Base-by-base conservation (phyloP, 1,140 invertebrate species). In the Sinonovacula constricta region DNA sequence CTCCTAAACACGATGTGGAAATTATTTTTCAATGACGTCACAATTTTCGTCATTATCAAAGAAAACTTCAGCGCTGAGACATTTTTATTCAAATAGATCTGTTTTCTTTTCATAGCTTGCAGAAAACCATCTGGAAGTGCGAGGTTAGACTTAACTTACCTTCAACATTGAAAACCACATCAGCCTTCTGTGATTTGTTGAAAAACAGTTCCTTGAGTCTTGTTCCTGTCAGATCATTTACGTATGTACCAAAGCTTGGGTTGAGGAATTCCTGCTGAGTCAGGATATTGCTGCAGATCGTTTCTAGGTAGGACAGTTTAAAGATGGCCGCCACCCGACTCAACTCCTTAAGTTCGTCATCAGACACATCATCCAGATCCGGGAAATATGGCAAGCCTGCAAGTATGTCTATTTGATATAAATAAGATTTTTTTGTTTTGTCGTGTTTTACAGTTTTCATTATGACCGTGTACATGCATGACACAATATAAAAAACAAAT, bases 161-260 rank as follows among this genome's bases (percentile, higher is more conserved):
- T 81, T 85, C 84, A n/a, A 90, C 80, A 24, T 75, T 66, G 60
- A 90, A 90, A 0, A 86, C 72, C 10, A 90, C 85, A 57, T 90
- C 88, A 36, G 88, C 79, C 28, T 60, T 63, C 3, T 76, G 62
- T 2, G 81, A 54, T 49, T 88, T 65, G 54, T 89, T 88, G n/a
- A 89, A 81, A 53, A 86, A 89, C 4, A 89, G 39, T 22, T 86
- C 36, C 71, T 90, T 90, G 81, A 90, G 85, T 54, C 71, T 81
- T 15, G 86, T 78, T 33, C 84, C 89, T 0, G 86, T 88, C 56
- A 85, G 81, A 70, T 90, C 88, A 80, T 86, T 89, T 4, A 89
- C 81, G 66, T 81, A 90, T 3, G 89, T 89, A 0, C 89, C 87
- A 45, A 90, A 89, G 68, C 89, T 90, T 2, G 89, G 89, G 65